Evolutionary conservation across 2,888 invertebrate genomes (phyloP), one percentile per base, ranked within the genome.

Genomic region (Linyphia triangularis): DNA sequence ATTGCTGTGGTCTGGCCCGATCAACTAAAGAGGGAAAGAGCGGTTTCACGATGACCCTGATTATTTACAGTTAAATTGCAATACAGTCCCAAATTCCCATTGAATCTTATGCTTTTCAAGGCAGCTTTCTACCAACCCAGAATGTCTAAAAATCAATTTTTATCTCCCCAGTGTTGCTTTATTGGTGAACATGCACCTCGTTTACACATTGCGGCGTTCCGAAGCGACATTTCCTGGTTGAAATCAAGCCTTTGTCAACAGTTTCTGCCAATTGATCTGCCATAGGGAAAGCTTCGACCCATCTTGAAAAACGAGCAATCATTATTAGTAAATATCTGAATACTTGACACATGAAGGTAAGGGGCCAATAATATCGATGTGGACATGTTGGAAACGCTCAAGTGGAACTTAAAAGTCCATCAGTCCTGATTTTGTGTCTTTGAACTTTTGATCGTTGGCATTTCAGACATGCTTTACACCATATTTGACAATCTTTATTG

Each of bases 261-360:
- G 37, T 89, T 30, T 90, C 86, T 1, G 90, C 85, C 0, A 85
- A 72, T 2, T 88, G 86, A 19, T 90, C 89, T 6, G 24, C 9
- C 7, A 92, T 77, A 0, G 91, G 91, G 0, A 91, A 22, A 0
- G 91, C 91, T 61, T 90, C 90, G 0, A 90, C 73, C 89, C 91
- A 91, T 5, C 89, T 30, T 9, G 90, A 73, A 61, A 85, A 86
- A 13, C 75, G 0, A 40, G 84, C 75, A 13, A 88, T 61, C 0
- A 40, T 26, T 2, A 51, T 89, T 1, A 82, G 33, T 0, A 33
- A n/a, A 43, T 86, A 86, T 33, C 51, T 33, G 10, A 40, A 63
- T 2, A 22, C 26, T 40, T 78, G 40, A n/a, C n/a, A 3, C n/a
- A 78, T 19, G 26, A 2, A 19, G 37, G 40, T 24, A 78, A n/a